Evolutionary conservation across 2,797 vertebrate species (phyloP).

Genomic region (Lophius americanus): DNA sequence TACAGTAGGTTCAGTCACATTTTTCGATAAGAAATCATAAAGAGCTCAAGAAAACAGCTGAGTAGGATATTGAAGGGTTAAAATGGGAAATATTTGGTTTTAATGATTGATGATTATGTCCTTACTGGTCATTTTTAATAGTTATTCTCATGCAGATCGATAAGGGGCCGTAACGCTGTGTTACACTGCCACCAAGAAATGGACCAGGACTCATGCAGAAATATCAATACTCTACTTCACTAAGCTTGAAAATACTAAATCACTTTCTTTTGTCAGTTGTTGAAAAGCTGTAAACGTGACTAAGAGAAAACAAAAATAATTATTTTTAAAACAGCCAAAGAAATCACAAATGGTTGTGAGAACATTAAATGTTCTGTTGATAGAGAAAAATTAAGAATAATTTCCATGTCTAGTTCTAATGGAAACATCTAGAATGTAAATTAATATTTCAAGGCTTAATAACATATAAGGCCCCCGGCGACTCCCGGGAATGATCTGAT

Average conservation of each 20-base stretch:
- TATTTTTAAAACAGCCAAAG: not conserved
- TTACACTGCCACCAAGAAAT: too few relatives aligned
- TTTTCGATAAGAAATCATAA: too few relatives aligned
- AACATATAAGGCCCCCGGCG: constrained; percentile 6
- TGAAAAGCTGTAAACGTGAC: not conserved
- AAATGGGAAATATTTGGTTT: constrained; percentile 43
- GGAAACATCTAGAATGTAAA: not conserved
- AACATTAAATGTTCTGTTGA: too few relatives aligned
- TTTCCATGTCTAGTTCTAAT: not conserved
- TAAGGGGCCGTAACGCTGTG: too few relatives aligned
- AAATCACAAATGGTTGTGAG: not conserved
- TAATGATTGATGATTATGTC: constrained; percentile 1
- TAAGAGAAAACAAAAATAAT: not conserved
- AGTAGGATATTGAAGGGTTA: too few relatives aligned
- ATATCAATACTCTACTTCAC: too few relatives aligned
- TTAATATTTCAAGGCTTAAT: constrained; percentile 9
- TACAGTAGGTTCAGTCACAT: too few relatives aligned
- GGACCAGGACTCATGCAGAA: too few relatives aligned
- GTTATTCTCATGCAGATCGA: not conserved
- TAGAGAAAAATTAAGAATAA: not conserved
- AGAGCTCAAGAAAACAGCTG: too few relatives aligned
- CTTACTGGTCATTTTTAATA: constrained; percentile 1
- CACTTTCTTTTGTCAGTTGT: too few relatives aligned
- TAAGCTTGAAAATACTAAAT: too few relatives aligned
- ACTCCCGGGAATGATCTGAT: constrained; percentile 22